phyloP scores from a whole-genome alignment of 2,797 vertebrate genomes.

The Thripadectes ignobilis region DNA sequence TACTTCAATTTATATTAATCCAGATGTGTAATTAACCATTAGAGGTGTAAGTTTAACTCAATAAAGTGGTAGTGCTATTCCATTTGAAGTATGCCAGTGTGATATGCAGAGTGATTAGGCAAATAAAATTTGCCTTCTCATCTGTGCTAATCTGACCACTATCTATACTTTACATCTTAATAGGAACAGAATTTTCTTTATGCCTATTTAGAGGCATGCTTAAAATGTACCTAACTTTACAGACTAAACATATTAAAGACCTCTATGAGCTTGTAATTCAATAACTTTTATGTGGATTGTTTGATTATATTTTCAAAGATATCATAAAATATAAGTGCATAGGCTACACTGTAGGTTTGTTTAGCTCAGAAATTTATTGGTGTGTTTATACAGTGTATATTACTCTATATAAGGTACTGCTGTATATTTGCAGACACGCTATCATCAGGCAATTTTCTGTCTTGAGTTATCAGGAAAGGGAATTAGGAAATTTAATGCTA shows the following conservation, averaged over 20 bases:
- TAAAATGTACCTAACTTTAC: not conserved
- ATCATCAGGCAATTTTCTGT: slow-evolving; percentile 11
- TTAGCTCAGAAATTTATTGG: not conserved
- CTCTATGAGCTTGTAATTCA: not conserved
- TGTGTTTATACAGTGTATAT: not conserved
- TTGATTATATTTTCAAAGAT: not conserved
- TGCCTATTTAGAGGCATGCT: not conserved
- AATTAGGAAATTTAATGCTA: slow-evolving; percentile 40
- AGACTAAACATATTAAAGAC: not conserved
- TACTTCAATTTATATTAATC: not conserved
- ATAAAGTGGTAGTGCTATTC: not conserved
- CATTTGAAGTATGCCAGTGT: not conserved
- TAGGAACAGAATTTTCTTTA: not conserved
- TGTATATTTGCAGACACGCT: not conserved
- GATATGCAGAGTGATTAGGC: not conserved
- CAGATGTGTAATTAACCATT: not conserved
- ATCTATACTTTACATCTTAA: not conserved
- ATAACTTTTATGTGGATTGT: not conserved
- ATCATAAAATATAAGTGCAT: not conserved
- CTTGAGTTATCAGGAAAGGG: slow-evolving; percentile 37
- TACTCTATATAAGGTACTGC: not conserved
- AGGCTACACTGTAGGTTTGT: not conserved
- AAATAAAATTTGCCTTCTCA: not conserved
- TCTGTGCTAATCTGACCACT: not conserved
- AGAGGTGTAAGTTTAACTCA: not conserved